Evolutionary conservation across 2,797 vertebrate genomes (phyloP), one percentile per base, ranked within the genome.

Genomic region (Phoebastria nigripes): DNA sequence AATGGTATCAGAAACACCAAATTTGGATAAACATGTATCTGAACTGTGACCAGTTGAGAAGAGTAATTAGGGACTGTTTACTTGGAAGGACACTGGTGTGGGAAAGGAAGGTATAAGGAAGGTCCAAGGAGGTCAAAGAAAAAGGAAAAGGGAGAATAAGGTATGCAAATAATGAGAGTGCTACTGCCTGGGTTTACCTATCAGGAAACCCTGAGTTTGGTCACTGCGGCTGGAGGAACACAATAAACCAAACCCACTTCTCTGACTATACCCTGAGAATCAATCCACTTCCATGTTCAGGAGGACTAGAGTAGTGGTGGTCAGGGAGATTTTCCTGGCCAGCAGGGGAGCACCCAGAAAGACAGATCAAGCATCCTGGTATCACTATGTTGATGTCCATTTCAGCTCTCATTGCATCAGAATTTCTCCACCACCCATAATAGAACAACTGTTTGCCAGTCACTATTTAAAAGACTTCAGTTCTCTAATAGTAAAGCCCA

Each of bases 391-490:
- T 63, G 14, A 41, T 19, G 9, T 2, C 21, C 22, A 44, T 63
- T 89, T 47, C 22, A 76, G 13, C 7, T 42, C 7, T 54, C 4
- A 2, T 0, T 0, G 3, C 19, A 37, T 20, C 26, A 54, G 21
- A 39, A 35, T 3, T 39, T 71, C 17, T 67, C 14, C 8, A 44
- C 11, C 8, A 58, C 8, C 25, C 1, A 3, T 20, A 37, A 14
- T 7, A 71, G n/a, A 78, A 37, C 8, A 85, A 35, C 17, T 55
- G 49, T 37, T 66, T 83, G 1, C 11, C 46, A 37, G 15, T 42
- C 25, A 16, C 12, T 46, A 5, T 69, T 81, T 63, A 16, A 74
- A 78, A 71, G 2, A n/a, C 11, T 61, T 65, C 2, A 19, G 11
- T 44, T 69, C 5, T 56, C 26, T 61, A 39, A n/a, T 8, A 72